These are phyloP conservation scores for Tenrec ecaudatus DNA, from an alignment of 2,113 vertebrate species.

Conservation along the genomic window DNA sequence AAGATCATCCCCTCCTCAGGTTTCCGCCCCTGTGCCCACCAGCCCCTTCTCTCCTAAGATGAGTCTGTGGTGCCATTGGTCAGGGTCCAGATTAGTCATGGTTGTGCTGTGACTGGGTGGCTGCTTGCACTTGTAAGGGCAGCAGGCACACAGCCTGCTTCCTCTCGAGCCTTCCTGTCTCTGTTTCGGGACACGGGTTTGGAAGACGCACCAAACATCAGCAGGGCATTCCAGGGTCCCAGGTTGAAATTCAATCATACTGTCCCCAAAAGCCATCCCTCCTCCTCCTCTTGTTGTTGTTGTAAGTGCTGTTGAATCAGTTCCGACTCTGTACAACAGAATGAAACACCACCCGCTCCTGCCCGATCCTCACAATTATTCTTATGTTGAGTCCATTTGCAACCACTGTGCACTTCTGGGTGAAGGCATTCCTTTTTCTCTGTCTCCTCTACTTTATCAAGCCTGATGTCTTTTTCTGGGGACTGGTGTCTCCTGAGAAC, in stretches of 20 bases:
- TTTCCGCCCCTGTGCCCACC: not conserved
- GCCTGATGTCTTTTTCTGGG: too few species aligned
- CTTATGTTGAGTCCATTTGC: too few species aligned
- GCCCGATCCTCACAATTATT: too few species aligned
- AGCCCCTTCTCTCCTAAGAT: not conserved
- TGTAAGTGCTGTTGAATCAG: too few species aligned
- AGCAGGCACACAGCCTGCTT: not conserved
- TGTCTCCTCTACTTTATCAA: too few species aligned
- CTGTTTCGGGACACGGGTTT: not conserved
- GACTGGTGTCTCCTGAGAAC: too few species aligned
- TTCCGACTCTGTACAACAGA: too few species aligned
- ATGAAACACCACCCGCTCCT: too few species aligned
- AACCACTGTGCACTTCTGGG: too few species aligned
- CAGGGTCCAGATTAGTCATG: too few species aligned
- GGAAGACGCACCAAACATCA: not conserved
- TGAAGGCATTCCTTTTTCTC: too few species aligned
- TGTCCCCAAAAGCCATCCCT: not conserved
- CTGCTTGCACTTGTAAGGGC: not conserved
- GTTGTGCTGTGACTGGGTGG: fast-evolving
- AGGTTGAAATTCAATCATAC: not conserved
- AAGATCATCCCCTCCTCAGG: not conserved
- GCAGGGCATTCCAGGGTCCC: not conserved
- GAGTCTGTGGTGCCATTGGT: fast-evolving
- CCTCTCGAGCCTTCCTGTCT: not conserved
- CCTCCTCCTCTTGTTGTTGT: too few species aligned